These are phyloP conservation scores for Samia ricini DNA, from an alignment of 1,140 invertebrate genomes.

Conservation along the genomic window DNA sequence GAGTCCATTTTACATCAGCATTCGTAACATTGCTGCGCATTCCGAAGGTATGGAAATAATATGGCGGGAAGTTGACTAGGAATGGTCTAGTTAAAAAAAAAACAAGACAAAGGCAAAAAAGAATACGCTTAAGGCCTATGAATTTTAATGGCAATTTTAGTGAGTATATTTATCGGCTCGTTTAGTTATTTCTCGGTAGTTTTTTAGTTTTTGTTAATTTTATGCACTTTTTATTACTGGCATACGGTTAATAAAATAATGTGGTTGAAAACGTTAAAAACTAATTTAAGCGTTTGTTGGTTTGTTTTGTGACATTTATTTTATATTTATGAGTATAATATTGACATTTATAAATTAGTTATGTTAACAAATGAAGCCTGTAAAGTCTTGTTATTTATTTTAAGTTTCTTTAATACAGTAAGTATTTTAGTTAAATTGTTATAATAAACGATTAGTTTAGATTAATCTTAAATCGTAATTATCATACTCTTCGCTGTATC, in stretches of 20 bases:
- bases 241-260: conserved; percentile 1
- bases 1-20: background rate
- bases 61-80: conserved; percentile 70
- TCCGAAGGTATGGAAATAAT: conserved; percentile 65
- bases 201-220: conserved; percentile 27
- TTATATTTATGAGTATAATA: background rate
- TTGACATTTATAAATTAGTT: background rate
- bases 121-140: conserved; percentile 58
- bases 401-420: too few species aligned
- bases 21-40: background rate
- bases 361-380: background rate
- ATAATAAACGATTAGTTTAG: too few species aligned
- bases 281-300: background rate
- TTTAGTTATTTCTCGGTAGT: conserved; percentile 24
- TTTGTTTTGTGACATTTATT: background rate
- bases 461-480: too few species aligned
- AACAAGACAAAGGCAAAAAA: conserved; percentile 45
- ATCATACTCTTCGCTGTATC: too few species aligned
- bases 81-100: conserved; percentile 68
- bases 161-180: background rate
- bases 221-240: conserved; percentile 2
- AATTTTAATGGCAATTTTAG: conserved; percentile 55
- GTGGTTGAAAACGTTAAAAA: background rate
- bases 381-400: too few species aligned
- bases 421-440: too few species aligned